phyloP scores from a whole-genome alignment of 2,113 vertebrate species.

The Crotalus helleri region DNA sequence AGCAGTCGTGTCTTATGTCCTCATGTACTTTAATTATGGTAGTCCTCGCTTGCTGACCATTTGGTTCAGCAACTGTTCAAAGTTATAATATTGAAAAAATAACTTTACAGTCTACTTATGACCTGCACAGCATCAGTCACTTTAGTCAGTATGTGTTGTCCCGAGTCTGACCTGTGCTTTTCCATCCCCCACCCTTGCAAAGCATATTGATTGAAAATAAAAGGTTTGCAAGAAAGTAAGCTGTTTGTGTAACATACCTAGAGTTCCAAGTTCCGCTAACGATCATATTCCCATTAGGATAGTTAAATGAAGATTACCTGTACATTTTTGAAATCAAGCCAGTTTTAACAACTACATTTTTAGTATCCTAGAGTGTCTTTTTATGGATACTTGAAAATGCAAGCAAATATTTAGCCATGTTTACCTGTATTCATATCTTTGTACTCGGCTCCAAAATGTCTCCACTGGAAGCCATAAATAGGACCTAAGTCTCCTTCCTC shows the following conservation, averaged over 20 bases:
- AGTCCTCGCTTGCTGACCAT: neutral
- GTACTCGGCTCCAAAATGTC: constrained; percentile 95
- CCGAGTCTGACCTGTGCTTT: neutral
- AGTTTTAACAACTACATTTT: neutral
- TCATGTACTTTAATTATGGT: neutral
- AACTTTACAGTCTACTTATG: neutral
- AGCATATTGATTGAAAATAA: neutral
- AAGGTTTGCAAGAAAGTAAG: neutral
- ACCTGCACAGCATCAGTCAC: neutral
- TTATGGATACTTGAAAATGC: neutral
- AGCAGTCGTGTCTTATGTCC: neutral
- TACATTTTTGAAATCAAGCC: neutral
- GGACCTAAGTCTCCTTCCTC: constrained; percentile 95
- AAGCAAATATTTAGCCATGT: neutral
- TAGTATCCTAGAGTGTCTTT: neutral
- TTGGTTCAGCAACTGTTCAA: neutral
- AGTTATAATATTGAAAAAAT: neutral
- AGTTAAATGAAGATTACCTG: neutral
- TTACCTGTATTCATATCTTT: constrained; percentile 88
- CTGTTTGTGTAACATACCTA: neutral
- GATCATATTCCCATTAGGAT: neutral
- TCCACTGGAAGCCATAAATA: constrained; percentile 97
- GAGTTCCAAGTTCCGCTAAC: neutral
- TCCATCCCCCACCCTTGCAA: neutral
- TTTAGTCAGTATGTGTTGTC: neutral